Percentiles rank a stretch among this genome's conserved stretches.
Conservation (phyloP, 2,113 vertebrate genomes). For the Ictalurus punctatus region DNA sequence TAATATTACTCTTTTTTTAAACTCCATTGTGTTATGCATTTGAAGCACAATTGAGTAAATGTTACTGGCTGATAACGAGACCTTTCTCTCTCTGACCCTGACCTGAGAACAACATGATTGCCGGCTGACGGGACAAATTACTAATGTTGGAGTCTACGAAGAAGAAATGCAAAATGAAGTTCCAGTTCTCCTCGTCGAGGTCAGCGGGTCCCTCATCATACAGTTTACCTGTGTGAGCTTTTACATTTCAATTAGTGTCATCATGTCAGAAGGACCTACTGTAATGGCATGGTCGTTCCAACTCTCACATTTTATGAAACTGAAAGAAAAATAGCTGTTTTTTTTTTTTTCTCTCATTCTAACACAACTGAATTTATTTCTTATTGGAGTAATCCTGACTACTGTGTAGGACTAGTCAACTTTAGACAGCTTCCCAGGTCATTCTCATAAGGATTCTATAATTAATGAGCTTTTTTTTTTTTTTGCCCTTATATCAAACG, state of each 20-base stretch:
- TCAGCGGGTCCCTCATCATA: background rate
- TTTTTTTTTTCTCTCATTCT: background rate
- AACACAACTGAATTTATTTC: background rate
- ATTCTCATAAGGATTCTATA: background rate
- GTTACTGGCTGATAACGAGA: background rate
- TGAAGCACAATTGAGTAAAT: background rate
- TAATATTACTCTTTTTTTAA: background rate
- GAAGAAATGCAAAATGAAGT: background rate
- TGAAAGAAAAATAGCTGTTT: background rate
- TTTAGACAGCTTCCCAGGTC: background rate
- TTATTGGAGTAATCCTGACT: background rate
- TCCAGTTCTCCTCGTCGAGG: background rate
- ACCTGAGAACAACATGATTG: background rate
- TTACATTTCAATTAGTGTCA: background rate
- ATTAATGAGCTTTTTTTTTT: background rate
- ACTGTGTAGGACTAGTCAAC: background rate
- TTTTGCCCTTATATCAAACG: background rate
- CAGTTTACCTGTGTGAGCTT: background rate
- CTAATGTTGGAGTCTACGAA: background rate
- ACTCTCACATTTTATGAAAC: background rate
- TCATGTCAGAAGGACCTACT: background rate
- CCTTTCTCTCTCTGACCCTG: background rate
- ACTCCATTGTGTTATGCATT: background rate
- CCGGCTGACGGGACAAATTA: background rate
- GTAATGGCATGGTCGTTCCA: background rate